Evolutionary conservation across 2,113 vertebrate species (phyloP).

Genomic region (Chaetops frenatus): DNA sequence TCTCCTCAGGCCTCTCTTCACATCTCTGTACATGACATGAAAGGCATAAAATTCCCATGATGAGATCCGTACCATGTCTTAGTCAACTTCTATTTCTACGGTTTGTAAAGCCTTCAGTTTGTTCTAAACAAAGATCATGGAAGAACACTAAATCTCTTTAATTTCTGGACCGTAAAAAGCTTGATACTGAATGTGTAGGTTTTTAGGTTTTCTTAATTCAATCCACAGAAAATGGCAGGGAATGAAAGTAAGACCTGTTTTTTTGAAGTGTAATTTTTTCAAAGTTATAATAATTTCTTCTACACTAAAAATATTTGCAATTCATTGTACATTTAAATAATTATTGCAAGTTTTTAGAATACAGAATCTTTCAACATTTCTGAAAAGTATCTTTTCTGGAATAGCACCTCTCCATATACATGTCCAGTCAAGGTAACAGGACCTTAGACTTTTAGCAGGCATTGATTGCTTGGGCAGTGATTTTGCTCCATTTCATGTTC

Average conservation of each 20-base stretch:
- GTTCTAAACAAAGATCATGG: neutral
- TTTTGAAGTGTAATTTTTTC: neutral
- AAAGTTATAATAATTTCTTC: neutral
- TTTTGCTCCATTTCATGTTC: neutral
- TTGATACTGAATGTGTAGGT: neutral
- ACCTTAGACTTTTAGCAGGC: neutral
- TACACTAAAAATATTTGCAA: neutral
- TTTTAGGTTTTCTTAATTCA: neutral
- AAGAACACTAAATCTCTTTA: neutral
- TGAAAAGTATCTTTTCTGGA: neutral
- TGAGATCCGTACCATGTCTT: neutral
- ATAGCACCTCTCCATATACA: neutral
- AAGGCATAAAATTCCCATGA: neutral
- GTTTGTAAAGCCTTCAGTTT: neutral
- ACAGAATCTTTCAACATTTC: neutral
- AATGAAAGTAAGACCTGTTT: neutral
- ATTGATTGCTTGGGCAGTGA: neutral
- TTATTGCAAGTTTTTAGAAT: neutral
- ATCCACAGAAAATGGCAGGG: neutral
- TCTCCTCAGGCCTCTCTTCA: neutral
- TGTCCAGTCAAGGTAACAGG: neutral
- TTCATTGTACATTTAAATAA: neutral
- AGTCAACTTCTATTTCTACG: neutral
- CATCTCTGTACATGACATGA: neutral
- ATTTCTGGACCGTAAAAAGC: neutral